Base-by-base conservation (phyloP, 2,113 vertebrate genomes). In the Opisthocomus hoazin region DNA sequence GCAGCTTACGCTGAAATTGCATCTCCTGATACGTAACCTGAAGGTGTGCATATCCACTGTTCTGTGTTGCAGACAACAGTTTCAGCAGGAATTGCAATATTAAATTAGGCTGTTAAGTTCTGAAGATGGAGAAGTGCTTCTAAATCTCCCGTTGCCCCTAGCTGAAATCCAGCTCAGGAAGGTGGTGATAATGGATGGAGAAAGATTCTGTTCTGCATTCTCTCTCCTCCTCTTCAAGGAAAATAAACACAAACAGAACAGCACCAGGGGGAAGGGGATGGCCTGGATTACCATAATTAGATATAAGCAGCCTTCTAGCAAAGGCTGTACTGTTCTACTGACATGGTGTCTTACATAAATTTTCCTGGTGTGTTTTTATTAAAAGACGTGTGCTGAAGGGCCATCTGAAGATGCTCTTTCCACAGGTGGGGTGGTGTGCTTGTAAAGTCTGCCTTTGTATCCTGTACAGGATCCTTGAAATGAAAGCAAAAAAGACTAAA, bases 251-350 rank as follows among this genome's bases (percentile, higher is more conserved):
- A 41, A 93, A 68, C 53, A 66, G 75, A 43, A 50, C 2, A 34
- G 76, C n/a, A 11, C 15, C 60, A n/a, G n/a, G 87, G 48, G 51
- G 84, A 77, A 89, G 60, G 61, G 82, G 48, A 43, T 48, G 57
- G 60, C 39, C 69, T 21, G 43, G 61, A 61, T 96, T 91, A 69
- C 65, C 22, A 5, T 94, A 64, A 76, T 91, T 93, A 82, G 89
- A 51, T 36, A 66, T 23, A 95, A 89, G 76, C 71, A 71, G 76
- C 61, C 89, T 96, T 89, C 81, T 82, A 90, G 87, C 74, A 77
- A 83, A 95, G 63, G n/a, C n/a, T 87, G 48, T 65, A 10, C 58
- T 91, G 63, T 54, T 93, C 84, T 76, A 57, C 74, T 94, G 84
- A 68, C 56, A 70, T 26, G 43, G 12, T 89, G 43, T 94, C 74